Conservation (phyloP, 2,113 vertebrate genomes). For the Aythya baeri region DNA sequence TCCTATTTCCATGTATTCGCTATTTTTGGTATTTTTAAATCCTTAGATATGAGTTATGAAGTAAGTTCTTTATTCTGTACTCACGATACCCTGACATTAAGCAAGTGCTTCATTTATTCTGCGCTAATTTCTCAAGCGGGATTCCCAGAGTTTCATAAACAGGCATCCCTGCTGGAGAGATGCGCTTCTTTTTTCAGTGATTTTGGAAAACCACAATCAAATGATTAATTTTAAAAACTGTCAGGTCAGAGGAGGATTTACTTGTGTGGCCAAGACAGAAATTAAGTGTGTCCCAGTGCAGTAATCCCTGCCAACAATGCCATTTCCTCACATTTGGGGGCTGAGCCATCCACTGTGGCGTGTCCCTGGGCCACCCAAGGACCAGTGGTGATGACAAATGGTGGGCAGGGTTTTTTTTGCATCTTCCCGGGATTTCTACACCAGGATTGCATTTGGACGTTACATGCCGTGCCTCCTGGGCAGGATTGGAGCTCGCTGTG, state of each 20-base stretch:
- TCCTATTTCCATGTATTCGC: background rate
- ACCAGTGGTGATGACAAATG: accelerated
- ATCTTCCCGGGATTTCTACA: background rate
- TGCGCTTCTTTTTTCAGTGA: accelerated
- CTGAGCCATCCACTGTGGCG: background rate
- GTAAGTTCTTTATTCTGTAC: background rate
- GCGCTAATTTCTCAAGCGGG: background rate
- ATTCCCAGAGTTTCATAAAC: background rate
- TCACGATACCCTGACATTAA: background rate
- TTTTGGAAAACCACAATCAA: accelerated
- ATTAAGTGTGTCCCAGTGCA: background rate
- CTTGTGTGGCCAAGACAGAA: background rate
- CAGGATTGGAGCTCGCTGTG: background rate
- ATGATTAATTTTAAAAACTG: background rate
- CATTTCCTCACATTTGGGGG: background rate
- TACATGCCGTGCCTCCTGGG: background rate
- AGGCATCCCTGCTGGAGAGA: background rate
- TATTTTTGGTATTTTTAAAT: background rate
- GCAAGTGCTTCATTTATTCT: background rate
- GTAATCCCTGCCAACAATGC: background rate
- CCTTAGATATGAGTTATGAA: background rate
- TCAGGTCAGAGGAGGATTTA: background rate
- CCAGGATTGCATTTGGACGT: accelerated
- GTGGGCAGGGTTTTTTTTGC: background rate
- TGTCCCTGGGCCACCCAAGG: accelerated